Percentiles rank a stretch among this genome's conserved stretches.
These are phyloP conservation scores for Lycophotia porphyrea DNA, from an alignment of 2,888 invertebrate species.

Conservation along the genomic window DNA sequence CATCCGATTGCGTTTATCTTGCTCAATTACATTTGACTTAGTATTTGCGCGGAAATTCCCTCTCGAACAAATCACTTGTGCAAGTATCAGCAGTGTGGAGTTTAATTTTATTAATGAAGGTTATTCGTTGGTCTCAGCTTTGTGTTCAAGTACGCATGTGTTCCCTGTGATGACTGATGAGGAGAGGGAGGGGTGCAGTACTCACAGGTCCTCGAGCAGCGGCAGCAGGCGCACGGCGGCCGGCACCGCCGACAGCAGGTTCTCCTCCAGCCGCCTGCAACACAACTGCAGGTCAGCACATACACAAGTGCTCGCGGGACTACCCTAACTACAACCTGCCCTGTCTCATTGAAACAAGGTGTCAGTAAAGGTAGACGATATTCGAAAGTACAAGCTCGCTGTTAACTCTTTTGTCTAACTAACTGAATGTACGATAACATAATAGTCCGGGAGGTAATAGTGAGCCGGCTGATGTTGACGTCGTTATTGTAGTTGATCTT, in stretches of 20 bases:
- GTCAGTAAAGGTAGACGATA: background rate
- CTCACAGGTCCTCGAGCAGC: conserved; percentile 96
- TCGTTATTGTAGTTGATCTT: too few relatives aligned
- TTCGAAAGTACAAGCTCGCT: too few relatives aligned
- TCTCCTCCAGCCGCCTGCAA: conserved; percentile 84
- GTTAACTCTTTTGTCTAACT: background rate
- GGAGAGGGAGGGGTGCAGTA: conserved; percentile 66
- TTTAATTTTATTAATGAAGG: background rate
- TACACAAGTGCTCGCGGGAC: background rate
- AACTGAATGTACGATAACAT: background rate
- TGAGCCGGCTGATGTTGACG: too few relatives aligned
- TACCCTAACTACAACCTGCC: background rate
- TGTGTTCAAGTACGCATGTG: background rate
- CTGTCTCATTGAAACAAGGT: background rate
- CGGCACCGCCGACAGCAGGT: conserved; percentile 92
- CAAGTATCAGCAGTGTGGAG: background rate
- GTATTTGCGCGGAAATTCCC: background rate
- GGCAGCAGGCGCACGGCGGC: conserved; percentile 93
- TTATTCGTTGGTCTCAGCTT: background rate
- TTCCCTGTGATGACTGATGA: background rate
- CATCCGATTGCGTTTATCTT: too few relatives aligned
- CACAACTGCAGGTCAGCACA: conserved; percentile 36
- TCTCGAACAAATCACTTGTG: background rate
- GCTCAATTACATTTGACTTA: too few relatives aligned
- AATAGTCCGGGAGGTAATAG: too few relatives aligned